Evolutionary conservation across 2,888 invertebrate species (phyloP), one percentile per base, ranked within the genome.

Genomic region (Heliconius charithonia): DNA sequence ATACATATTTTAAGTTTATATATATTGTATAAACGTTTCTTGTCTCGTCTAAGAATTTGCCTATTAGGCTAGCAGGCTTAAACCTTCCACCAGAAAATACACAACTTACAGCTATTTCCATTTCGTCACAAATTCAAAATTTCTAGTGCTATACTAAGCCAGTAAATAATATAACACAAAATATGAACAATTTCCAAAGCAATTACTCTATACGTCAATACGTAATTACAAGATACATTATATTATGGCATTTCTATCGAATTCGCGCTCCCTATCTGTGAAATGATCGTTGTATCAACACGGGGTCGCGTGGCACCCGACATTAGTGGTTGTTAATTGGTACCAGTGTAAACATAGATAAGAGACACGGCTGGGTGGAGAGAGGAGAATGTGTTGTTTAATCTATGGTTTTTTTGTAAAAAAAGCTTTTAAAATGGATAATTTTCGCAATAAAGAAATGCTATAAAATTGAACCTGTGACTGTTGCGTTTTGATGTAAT

Each of bases 251-350:
- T 77, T 80, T 78, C 82, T 82, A 83, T 82, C 79, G 81, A 84
- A 84, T 84, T 83, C 80, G 82, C 84, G 83, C 83, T 77, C 81
- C 81, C 78, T 84, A 82, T 83, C 82, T 79, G 74, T 79, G 16
- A 37, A 32, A 59, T n/a, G 37, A 72, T 72, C 72, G 66, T 7
- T 19, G 62, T n/a, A 76, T 25, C 82, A 77, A 79, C 79, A 77
- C 74, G 80, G 76, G 76, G 80, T 79, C 80, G 81, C 83, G 76
- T 80, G 81, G 78, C 76, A 74, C 70, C 88, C 16, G 1, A 37
- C 72, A 88, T 89, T 88, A 89, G 84, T 83, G 83, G 81, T 69
- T 83, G 87, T 88, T 90, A 89, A 91, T 90, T 89, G 87, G 85
- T 84, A 81, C 82, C 82, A 83, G 85, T 83, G 87, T 86, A 86